phyloP scores from a whole-genome alignment of 2,113 vertebrate genomes.

The Daboia siamensis region DNA sequence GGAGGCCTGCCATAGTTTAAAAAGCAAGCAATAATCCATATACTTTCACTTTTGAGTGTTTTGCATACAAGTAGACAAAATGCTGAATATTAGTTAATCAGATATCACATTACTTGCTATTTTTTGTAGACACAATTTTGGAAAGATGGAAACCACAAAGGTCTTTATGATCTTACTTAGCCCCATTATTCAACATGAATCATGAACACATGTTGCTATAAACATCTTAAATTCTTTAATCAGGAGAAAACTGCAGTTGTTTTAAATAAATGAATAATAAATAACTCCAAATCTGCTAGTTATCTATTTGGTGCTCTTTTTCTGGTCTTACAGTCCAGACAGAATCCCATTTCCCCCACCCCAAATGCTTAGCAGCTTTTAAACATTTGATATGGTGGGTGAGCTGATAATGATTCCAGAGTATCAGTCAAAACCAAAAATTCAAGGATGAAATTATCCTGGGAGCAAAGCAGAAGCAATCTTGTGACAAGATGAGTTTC shows the following conservation, averaged over 20 bases:
- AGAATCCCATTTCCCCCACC: neutral
- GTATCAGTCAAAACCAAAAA: neutral
- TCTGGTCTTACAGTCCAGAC: neutral
- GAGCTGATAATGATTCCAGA: neutral
- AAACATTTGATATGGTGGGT: neutral
- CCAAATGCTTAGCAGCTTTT: neutral
- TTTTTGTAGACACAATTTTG: neutral
- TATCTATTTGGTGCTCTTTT: neutral
- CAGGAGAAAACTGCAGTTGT: neutral
- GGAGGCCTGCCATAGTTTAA: neutral
- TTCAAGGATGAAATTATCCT: neutral
- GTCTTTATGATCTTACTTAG: neutral
- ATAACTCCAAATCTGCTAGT: neutral
- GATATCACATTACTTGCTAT: neutral
- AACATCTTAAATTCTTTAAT: neutral
- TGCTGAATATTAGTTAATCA: neutral
- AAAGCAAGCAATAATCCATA: neutral
- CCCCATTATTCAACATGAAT: neutral
- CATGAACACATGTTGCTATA: neutral
- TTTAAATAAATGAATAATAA: neutral
- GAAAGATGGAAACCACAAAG: neutral
- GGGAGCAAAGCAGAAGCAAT: neutral
- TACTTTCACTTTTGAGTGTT: neutral
- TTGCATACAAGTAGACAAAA: neutral
- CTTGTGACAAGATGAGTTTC: neutral